A percentile compares a stretch with the other conserved stretches of the same genome.
phyloP scores from a whole-genome alignment of 2,888 invertebrate species.

The Yponomeuta cagnagella region DNA sequence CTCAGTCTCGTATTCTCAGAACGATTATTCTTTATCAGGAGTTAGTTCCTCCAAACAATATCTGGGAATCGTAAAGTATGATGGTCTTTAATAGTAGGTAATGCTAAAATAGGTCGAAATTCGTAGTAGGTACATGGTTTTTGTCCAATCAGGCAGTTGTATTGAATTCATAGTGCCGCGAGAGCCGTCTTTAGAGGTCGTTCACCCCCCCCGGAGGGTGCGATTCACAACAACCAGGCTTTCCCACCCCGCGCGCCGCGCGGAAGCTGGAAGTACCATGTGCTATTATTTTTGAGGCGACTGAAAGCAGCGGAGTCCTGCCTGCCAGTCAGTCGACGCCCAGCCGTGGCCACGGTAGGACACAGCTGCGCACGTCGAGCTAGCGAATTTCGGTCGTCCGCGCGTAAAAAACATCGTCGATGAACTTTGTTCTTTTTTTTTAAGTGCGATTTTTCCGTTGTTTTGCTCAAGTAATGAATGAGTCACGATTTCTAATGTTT shows the following conservation, averaged over 20 bases:
- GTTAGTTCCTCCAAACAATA: too few relatives aligned
- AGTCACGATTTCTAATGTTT: too few relatives aligned
- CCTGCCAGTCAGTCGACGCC: conserved; percentile 43
- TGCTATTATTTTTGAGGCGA: conserved; percentile 52
- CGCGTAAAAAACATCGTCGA: conserved; percentile 65
- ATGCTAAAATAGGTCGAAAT: too few relatives aligned
- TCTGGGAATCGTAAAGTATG: too few relatives aligned
- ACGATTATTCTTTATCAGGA: too few relatives aligned
- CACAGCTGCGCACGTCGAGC: conserved; percentile 26
- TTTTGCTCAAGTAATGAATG: background rate
- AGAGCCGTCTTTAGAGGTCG: conserved; percentile 44
- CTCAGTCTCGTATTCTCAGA: too few relatives aligned
- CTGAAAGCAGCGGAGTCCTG: conserved; percentile 28
- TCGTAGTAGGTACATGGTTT: too few relatives aligned
- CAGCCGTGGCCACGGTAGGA: conserved; percentile 35
- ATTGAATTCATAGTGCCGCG: background rate
- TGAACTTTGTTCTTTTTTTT: background rate
- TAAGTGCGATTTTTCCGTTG: background rate
- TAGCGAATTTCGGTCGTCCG: conserved; percentile 22
- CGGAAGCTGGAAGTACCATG: conserved; percentile 46
- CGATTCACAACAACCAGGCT: conserved; percentile 47
- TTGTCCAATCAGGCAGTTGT: too few relatives aligned
- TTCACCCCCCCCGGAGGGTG: conserved; percentile 53
- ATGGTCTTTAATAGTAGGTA: too few relatives aligned
- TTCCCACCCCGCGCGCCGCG: conserved; percentile 5